Base-by-base conservation (phyloP, 2,888 invertebrate genomes). In the Drosophila paranaensis region DNA sequence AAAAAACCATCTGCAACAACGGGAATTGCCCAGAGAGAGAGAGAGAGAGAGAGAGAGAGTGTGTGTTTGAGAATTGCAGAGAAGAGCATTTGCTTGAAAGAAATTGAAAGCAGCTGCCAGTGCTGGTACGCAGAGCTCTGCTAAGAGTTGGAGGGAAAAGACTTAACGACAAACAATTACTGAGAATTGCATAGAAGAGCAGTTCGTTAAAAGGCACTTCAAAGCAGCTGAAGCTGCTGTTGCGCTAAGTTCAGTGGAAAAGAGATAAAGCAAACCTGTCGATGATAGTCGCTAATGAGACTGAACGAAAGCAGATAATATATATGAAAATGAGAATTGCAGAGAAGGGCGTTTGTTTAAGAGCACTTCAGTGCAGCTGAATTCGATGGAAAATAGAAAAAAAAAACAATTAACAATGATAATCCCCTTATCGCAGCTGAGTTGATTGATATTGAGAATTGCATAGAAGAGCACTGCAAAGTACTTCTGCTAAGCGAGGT, bases 51-150 rank as follows among this genome's bases (percentile, higher is more conserved):
- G 2, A 20, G 20, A 20, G 20, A 25, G 13, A 37, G 13, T 39
- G 37, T 25, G 14, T 30, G 10, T 2, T 10, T 48, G 30, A 43
- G 33, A 50, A 37, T 20, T 51, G 43, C 30, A 3, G 6, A 35
- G 51, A 20, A 50, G 48, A 48, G 48, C 16, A 13, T 33, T 50
- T 48, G 14, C 9, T 48, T 30, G 16, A 33, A 33, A 16, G 0
- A n/a, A 48, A 5, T 48, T n/a, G 3, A 48, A 48, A 30, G 33
- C 50, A 50, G 50, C 33, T 50, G 50, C 27, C n/a, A 48, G 13
- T 13, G 13, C 20, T 25, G 11, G 6, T 2, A 6, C 43, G 3
- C 6, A 13, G 13, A 43, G 1, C 3, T 43, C 43, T 13, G 1
- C 1, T 11, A 43, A 25, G 45, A 46, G 14, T 27, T 46, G 8